A percentile compares a stretch with the other conserved stretches of the same genome.
These are phyloP conservation scores for Squalus acanthias DNA, from an alignment of 2,797 vertebrate genomes.

Conservation along the genomic window DNA sequence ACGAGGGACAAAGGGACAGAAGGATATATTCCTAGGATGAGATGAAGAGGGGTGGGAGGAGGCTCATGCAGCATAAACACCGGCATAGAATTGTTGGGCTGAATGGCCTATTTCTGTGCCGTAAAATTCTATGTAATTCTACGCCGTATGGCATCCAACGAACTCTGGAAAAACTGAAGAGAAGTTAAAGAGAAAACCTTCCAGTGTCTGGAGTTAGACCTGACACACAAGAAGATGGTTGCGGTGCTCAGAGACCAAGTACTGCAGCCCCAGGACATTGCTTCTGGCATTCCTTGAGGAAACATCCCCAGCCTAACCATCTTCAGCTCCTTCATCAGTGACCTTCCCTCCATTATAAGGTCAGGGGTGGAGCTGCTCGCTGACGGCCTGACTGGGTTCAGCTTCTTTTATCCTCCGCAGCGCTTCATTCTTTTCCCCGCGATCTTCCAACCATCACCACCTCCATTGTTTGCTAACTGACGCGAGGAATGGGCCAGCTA, in stretches of 20 bases:
- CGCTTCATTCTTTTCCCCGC: neutral
- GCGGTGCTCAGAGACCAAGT: no score
- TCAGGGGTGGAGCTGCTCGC: neutral
- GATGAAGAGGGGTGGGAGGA: no score
- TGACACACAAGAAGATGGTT: neutral
- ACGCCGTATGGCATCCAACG: neutral
- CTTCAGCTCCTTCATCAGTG: neutral
- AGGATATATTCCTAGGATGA: no score
- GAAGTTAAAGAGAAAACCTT: neutral
- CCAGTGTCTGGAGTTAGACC: neutral
- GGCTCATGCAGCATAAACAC: no score
- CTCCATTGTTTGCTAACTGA: no score
- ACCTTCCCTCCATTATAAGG: neutral
- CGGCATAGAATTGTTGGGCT: no score
- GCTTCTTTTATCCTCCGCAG: neutral
- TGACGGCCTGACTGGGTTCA: neutral
- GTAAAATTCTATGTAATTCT: no score
- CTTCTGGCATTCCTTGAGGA: neutral
- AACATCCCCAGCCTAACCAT: neutral
- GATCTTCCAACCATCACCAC: neutral
- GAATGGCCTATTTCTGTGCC: no score
- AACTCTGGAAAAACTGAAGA: neutral
- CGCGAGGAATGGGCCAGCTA: neutral
- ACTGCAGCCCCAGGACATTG: neutral
- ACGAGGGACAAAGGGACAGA: no score